Percentiles rank a stretch among this genome's conserved stretches.
These are phyloP conservation scores for Protobothrops flavoviridis DNA, from an alignment of 2,113 vertebrate species.

Conservation along the genomic window DNA sequence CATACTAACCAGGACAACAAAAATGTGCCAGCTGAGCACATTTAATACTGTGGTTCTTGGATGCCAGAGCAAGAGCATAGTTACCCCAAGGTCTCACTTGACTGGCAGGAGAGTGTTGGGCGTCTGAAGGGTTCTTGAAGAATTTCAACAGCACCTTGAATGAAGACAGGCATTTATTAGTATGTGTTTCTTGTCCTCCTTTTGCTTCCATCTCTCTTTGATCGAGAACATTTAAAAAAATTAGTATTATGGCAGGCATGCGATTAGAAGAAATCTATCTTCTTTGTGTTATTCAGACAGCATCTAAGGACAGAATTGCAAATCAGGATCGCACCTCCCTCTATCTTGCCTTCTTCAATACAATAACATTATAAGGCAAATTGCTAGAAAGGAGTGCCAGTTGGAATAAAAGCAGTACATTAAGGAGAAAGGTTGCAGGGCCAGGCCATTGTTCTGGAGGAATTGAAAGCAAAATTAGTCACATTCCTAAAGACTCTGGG, in stretches of 20 bases:
- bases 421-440: slow-evolving; percentile 48
- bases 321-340: slow-evolving; percentile 31
- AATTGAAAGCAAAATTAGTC: slow-evolving; percentile 40
- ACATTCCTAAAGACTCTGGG: slow-evolving; percentile 53
- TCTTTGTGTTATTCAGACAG: slow-evolving; percentile 33
- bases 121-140: slow-evolving; percentile 65
- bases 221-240: slow-evolving; percentile 49
- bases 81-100: slow-evolving; percentile 64
- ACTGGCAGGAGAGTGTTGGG: slow-evolving; percentile 55
- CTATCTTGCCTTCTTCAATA: neutral
- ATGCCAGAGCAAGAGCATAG: slow-evolving; percentile 2
- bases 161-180: slow-evolving; percentile 49
- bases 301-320: slow-evolving; percentile 64
- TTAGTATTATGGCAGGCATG: slow-evolving; percentile 30
- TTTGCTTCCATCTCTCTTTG: slow-evolving; percentile 34
- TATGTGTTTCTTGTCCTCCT: slow-evolving; percentile 18
- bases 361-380: slow-evolving; percentile 52
- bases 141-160: slow-evolving; percentile 44
- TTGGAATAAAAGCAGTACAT: slow-evolving; percentile 44
- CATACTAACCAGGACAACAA: neutral
- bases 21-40: slow-evolving; percentile 52
- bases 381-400: slow-evolving; percentile 41
- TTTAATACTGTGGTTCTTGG: slow-evolving; percentile 44
- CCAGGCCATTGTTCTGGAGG: slow-evolving; percentile 48
- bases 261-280: slow-evolving; percentile 36